phyloP scores from a whole-genome alignment of 2,888 invertebrate species.

The Muscina levida region DNA sequence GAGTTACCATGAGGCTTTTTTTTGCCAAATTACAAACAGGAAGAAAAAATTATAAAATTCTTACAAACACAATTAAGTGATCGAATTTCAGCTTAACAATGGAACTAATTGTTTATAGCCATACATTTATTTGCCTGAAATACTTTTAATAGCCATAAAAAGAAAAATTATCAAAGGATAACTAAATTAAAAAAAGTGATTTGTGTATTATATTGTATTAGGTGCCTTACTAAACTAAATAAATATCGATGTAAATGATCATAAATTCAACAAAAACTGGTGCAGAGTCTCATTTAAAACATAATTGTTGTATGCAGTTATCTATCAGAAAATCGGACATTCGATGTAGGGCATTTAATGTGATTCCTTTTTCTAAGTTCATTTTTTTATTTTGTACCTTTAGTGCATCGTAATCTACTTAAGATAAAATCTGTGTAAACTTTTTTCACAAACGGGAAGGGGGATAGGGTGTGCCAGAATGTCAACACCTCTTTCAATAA shows the following conservation, averaged over 20 bases:
- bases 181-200: not conserved
- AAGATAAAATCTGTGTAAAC: not conserved
- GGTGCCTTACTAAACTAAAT: not conserved
- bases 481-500: slow-evolving; percentile 36
- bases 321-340: no score
- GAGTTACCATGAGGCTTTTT: not conserved
- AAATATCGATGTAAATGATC: not conserved
- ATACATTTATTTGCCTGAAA: no score
- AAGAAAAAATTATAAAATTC: not conserved
- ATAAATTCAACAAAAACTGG: not conserved
- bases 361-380: not conserved
- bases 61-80: not conserved
- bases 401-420: no score
- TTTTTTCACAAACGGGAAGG: not conserved
- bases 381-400: no score
- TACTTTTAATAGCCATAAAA: no score
- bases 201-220: no score
- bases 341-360: not conserved
- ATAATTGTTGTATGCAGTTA: no score
- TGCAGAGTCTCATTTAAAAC: not conserved
- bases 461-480: slow-evolving; percentile 14
- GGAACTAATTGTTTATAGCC: no score
- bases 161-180: not conserved
- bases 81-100: no score
- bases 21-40: not conserved